A percentile compares a stretch with the other conserved stretches of the same genome.
Conservation (phyloP, 1,140 invertebrate species). For the Bombus vancouverensis region DNA sequence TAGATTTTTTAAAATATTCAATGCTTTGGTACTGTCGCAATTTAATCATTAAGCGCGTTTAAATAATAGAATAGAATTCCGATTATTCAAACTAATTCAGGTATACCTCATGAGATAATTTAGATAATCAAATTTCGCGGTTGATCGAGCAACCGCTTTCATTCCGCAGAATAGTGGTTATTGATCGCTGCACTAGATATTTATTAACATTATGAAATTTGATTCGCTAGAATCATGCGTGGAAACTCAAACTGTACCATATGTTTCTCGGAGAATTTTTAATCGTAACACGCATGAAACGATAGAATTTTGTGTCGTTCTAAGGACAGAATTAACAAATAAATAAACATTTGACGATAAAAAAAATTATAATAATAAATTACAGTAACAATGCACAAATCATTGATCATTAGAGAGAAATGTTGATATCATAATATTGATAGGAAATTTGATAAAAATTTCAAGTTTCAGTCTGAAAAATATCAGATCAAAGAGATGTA, state of each 20-base stretch:
- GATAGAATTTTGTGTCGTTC: too few relatives aligned
- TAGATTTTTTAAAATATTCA: neutral
- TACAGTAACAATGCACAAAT: too few relatives aligned
- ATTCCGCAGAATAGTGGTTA: constrained; percentile 38
- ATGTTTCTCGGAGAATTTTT: neutral
- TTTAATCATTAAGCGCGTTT: neutral
- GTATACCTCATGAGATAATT: constrained; percentile 18
- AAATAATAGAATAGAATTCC: constrained; percentile 11
- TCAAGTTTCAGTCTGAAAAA: neutral
- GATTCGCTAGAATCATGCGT: neutral
- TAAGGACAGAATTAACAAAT: neutral
- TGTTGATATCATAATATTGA: too few relatives aligned
- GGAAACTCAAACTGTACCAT: neutral
- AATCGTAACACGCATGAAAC: neutral
- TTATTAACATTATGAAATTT: constrained; percentile 38
- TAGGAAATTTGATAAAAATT: neutral
- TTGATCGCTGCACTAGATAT: constrained; percentile 22
- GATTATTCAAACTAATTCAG: constrained; percentile 36
- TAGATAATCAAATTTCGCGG: constrained; percentile 37
- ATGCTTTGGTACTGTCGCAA: neutral
- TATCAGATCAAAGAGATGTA: too few relatives aligned
- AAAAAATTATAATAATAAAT: too few relatives aligned
- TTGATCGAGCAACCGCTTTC: constrained; percentile 27
- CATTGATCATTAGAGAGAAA: too few relatives aligned
- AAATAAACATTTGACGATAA: neutral